Evolutionary conservation across 2,113 vertebrate species (phyloP), one percentile per base, ranked within the genome.

Genomic region (Dromaius novaehollandiae): DNA sequence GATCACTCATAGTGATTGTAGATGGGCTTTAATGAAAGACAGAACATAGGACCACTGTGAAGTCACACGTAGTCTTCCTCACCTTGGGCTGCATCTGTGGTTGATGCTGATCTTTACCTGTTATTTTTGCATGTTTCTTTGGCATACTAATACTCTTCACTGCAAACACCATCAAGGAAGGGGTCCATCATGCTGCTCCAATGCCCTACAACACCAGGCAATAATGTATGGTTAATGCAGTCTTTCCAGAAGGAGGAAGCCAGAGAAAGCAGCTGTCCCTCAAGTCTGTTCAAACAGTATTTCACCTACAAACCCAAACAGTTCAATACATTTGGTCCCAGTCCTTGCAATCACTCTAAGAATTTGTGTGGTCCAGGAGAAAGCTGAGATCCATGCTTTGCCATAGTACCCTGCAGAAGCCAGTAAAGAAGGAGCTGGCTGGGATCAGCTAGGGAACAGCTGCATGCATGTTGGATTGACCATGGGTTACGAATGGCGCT

Each of bases 211-310:
- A 11, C 71, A 53, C 53, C 13, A 20, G 46, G 21, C 10, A 73
- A 11, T 26, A 63, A 13, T 0, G 0, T 0, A 0, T 36, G 21
- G 10, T 40, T 73, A 85, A 81, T 58, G 51, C 90, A 88, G 58
- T 32, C 16, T 50, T 76, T 51, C 56, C 32, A 85, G 80, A 74
- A 74, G 2, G 42, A 70, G 20, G 40, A 95, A 82, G 26, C 6
- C 66, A 76, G 53, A 87, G 32, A 18, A 30, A 24, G 9, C 30
- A 60, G 15, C n/a, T 69, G 44, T 19, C 30, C 18, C 26, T 86
- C 46, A 73, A 75, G 46, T 32, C 30, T 42, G 3, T 53, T 55
- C 18, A 55, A 90, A 66, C 0, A 2, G 5, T 25, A 38, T 55
- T 56, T 82, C 38, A 48, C 2, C 1, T 7, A 40, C n/a, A 82